Percentiles rank a stretch among this genome's conserved stretches.
Evolutionary conservation across 2,113 vertebrate species (phyloP).

Genomic region (Etia nguti): DNA sequence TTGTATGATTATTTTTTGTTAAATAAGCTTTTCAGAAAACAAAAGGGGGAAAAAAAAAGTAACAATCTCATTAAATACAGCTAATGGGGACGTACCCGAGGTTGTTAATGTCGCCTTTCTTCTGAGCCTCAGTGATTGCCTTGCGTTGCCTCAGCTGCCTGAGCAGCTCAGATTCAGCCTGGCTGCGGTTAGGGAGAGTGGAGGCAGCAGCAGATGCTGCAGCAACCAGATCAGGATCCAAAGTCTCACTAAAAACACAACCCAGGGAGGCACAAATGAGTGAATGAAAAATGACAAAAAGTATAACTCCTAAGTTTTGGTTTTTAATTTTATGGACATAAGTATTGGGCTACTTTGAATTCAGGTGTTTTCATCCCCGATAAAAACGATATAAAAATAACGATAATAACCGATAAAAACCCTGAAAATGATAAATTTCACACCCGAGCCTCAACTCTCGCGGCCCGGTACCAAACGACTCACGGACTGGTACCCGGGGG

Average conservation of each 20-base stretch:
- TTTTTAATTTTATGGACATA: not conserved
- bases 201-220: conserved; percentile 84
- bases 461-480: too few relatives aligned
- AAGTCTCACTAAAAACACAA: conserved; percentile 32
- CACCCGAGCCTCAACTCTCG: too few relatives aligned
- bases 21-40: not conserved
- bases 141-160: conserved; percentile 79
- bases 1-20: not conserved
- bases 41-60: accelerated
- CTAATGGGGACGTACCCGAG: conserved; percentile 71
- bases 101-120: conserved; percentile 38
- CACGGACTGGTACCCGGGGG: too few relatives aligned
- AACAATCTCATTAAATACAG: not conserved
- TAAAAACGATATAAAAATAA: too few relatives aligned
- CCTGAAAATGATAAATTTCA: too few relatives aligned
- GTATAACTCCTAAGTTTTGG: not conserved
- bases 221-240: conserved; percentile 77
- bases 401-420: too few relatives aligned
- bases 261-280: not conserved
- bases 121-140: conserved; percentile 68
- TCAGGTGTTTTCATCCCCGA: not conserved
- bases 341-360: not conserved
- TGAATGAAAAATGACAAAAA: not conserved
- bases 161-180: conserved; percentile 83
- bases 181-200: conserved; percentile 73